A percentile compares a stretch with the other conserved stretches of the same genome.
These are phyloP conservation scores for Acromyrmex echinatior DNA, from an alignment of 1,140 invertebrate genomes.

Conservation along the genomic window DNA sequence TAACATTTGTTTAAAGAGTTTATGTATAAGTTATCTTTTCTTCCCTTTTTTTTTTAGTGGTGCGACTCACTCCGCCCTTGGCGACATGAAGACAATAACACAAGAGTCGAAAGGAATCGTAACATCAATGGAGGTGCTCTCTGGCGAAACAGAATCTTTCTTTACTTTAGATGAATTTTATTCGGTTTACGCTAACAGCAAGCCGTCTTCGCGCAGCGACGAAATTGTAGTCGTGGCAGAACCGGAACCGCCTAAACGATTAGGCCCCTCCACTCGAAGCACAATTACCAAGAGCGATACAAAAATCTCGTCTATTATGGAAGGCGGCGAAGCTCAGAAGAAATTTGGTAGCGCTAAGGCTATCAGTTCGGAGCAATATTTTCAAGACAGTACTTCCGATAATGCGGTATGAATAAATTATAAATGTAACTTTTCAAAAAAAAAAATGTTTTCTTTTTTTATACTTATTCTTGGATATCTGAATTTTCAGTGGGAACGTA, in stretches of 20 bases:
- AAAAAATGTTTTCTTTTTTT: neutral
- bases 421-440: neutral
- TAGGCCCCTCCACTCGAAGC: constrained; percentile 66
- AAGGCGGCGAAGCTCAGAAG: constrained; percentile 93
- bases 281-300: constrained; percentile 66
- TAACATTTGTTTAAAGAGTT: constrained; percentile 5
- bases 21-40: constrained; percentile 1
- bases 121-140: constrained; percentile 77
- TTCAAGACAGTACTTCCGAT: constrained; percentile 90
- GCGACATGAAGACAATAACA: constrained; percentile 97
- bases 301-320: constrained; percentile 48
- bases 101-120: constrained; percentile 89
- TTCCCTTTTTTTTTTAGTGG: constrained; percentile 87
- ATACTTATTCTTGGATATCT: neutral
- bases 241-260: constrained; percentile 80
- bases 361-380: constrained; percentile 99
- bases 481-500: constrained; percentile 88
- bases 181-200: constrained; percentile 60
- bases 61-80: constrained; percentile 96
- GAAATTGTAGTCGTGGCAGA: constrained; percentile 82
- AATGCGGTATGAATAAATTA: constrained; percentile 87
- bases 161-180: constrained; percentile 76
- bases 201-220: constrained; percentile 76
- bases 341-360: constrained; percentile 99
- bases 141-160: constrained; percentile 68